Evolutionary conservation across 2,797 vertebrate species (phyloP).

Genomic region (Propithecus perrieri): DNA sequence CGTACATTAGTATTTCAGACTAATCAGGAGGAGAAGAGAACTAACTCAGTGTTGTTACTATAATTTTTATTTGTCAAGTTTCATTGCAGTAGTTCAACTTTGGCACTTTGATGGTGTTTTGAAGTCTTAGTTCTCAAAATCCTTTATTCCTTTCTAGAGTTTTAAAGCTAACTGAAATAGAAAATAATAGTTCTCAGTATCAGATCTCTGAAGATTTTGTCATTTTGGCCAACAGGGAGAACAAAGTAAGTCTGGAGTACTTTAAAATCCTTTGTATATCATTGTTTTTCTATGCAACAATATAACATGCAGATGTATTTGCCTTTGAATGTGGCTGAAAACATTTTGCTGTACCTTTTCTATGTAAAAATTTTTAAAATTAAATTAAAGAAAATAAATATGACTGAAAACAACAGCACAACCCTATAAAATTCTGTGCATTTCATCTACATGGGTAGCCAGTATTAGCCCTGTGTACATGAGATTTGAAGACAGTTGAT

Average conservation of each 20-base stretch:
- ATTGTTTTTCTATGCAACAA: neutral
- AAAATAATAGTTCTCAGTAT: constrained; percentile 85
- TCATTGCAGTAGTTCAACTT: constrained; percentile 42
- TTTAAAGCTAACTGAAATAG: constrained; percentile 90
- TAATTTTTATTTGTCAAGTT: constrained; percentile 58
- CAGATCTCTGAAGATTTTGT: constrained; percentile 92
- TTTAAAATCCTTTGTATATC: constrained; percentile 51
- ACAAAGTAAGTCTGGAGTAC: constrained; percentile 86
- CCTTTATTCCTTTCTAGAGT: constrained; percentile 86
- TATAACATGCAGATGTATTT: neutral
- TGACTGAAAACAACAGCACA: neutral
- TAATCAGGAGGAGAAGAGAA: neutral
- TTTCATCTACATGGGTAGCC: neutral
- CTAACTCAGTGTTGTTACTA: neutral
- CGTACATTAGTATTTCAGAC: neutral
- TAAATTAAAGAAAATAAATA: neutral
- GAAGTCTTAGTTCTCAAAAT: constrained; percentile 59
- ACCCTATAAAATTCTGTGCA: neutral
- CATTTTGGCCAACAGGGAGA: constrained; percentile 88
- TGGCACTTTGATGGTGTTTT: constrained; percentile 28
- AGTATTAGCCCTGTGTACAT: neutral
- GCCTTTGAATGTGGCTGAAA: neutral
- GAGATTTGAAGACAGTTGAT: constrained; percentile 12
- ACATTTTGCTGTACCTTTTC: neutral
- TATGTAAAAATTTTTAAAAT: neutral